phyloP scores from a whole-genome alignment of 2,797 vertebrate species.

The Darevskia mixta region DNA sequence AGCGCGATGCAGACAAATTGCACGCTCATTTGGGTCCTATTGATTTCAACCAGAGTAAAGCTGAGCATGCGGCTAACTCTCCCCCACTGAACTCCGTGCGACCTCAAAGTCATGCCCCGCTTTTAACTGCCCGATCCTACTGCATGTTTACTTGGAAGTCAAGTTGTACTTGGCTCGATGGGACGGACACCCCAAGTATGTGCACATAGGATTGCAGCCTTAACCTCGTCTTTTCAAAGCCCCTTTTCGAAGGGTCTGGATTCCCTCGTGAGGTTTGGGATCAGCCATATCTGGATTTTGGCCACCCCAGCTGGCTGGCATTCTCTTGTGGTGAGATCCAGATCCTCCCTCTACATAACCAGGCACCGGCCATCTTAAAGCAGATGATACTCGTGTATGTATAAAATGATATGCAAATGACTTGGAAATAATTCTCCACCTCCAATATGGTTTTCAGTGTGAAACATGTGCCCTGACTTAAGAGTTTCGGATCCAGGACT shows the following conservation, averaged over 20 bases:
- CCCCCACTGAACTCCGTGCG: neutral
- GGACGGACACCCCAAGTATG: neutral
- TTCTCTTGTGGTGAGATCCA: constrained; percentile 9
- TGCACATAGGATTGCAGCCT: neutral
- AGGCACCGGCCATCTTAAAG: neutral
- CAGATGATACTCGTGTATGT: neutral
- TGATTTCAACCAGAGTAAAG: neutral
- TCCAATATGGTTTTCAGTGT: neutral
- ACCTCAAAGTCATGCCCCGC: neutral
- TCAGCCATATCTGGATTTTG: constrained; percentile 1
- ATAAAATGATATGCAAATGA: constrained; percentile 12
- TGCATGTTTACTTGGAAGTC: neutral
- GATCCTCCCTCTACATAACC: too few relatives aligned
- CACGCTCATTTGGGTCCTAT: neutral
- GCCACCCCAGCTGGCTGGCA: constrained; percentile 29
- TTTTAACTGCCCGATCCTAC: neutral
- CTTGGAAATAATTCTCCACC: neutral
- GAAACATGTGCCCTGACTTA: neutral
- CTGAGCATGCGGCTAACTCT: neutral
- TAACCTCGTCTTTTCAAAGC: neutral
- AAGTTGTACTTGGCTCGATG: neutral
- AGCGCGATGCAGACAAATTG: neutral
- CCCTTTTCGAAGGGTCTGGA: neutral
- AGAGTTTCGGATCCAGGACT: neutral
- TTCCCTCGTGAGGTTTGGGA: neutral